These are phyloP conservation scores for Poecilia picta DNA, from an alignment of 2,797 vertebrate genomes.

Conservation along the genomic window DNA sequence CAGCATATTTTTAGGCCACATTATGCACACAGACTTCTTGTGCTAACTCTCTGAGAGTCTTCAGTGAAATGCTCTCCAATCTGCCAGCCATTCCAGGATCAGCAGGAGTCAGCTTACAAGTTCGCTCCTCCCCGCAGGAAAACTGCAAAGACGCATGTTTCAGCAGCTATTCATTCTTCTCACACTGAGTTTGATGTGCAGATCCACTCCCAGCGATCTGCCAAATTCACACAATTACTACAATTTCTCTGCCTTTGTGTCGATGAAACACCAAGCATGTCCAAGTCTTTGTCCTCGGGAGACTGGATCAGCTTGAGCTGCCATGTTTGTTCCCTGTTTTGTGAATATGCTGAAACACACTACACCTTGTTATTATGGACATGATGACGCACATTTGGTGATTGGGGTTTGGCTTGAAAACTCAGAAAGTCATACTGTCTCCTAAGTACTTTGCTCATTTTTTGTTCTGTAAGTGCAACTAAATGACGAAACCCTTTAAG, in stretches of 20 bases:
- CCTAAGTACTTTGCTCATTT: conserved; percentile 18
- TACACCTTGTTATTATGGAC: conserved; percentile 43
- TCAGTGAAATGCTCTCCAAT: conserved; percentile 39
- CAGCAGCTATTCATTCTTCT: conserved; percentile 32
- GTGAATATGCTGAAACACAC: conserved; percentile 47
- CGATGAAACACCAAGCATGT: conserved; percentile 30
- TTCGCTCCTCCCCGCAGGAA: conserved; percentile 35
- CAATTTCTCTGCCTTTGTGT: conserved; percentile 46
- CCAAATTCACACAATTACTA: conserved; percentile 57
- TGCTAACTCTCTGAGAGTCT: conserved; percentile 29
- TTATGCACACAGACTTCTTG: conserved; percentile 7
- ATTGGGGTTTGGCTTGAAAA: conserved; percentile 65
- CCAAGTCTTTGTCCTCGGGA: conserved; percentile 38
- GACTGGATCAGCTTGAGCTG: conserved; percentile 26
- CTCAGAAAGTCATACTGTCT: conserved; percentile 30
- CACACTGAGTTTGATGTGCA: conserved; percentile 30
- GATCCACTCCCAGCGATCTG: conserved; percentile 44
- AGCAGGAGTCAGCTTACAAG: conserved; percentile 55
- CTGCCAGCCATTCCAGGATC: conserved; percentile 43
- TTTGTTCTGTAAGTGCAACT: neutral
- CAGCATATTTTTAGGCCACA: conserved; percentile 4
- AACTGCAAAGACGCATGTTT: conserved; percentile 36
- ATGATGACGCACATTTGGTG: conserved; percentile 52
- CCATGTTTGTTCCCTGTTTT: conserved; percentile 40
- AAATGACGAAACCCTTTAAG: neutral